Percentiles rank a stretch among this genome's conserved stretches.
These are phyloP conservation scores for Acromyrmex charruanus DNA, from an alignment of 1,140 invertebrate genomes.

Conservation along the genomic window DNA sequence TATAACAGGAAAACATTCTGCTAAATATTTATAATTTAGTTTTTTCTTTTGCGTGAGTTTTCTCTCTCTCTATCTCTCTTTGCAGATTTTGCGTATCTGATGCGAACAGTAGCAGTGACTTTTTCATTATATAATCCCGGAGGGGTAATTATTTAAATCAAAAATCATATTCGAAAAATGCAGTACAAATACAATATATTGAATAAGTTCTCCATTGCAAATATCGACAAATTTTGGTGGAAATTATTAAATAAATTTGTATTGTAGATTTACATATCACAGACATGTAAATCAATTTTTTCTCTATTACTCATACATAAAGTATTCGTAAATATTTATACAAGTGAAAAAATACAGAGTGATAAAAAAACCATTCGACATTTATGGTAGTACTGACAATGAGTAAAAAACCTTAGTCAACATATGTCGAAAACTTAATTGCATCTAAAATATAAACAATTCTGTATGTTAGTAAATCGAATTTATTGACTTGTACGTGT, in stretches of 20 bases:
- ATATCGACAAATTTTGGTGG: neutral
- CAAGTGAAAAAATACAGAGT: no score
- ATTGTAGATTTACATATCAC: neutral
- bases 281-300: constrained; percentile 26
- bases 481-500: no score
- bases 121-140: neutral
- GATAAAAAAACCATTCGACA: no score
- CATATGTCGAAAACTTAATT: no score
- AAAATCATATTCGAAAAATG: neutral
- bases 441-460: no score
- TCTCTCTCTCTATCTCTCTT: neutral
- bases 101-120: neutral
- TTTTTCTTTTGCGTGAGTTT: neutral
- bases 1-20: neutral
- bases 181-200: neutral
- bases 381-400: no score
- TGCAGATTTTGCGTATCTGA: neutral
- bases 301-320: neutral
- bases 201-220: constrained; percentile 12
- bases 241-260: constrained; percentile 13
- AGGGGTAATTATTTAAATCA: neutral
- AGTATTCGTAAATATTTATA: no score
- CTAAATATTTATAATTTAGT: neutral
- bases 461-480: no score
- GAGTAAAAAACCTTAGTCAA: no score